Evolutionary conservation across 1,140 invertebrate genomes (phyloP), one percentile per base, ranked within the genome.

Genomic region (Hycleus phaleratus): DNA sequence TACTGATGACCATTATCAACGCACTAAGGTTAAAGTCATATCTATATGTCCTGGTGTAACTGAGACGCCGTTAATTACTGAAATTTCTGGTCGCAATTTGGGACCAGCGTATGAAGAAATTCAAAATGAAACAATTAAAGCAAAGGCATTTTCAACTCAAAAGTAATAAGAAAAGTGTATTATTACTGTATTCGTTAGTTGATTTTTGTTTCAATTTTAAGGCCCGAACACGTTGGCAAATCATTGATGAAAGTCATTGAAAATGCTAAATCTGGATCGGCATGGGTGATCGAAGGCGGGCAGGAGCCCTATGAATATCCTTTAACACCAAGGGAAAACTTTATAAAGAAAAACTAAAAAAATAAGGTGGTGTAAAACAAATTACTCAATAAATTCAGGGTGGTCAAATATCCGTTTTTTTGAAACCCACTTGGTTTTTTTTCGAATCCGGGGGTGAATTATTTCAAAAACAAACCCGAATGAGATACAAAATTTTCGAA

Each of bases 31-130:
- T 2, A 61, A 62, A 49, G 65, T 72, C 8, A 38, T 74, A 6
- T 61, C 63, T 0, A 54, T 74, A 5, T 74, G 72, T 62, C 73
- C 73, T 12, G 73, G 32, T 32, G 3, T 32, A 5, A 73, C 72
- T 10, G 51, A 60, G 3, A 69, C 68, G 10, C 62, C 68, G 0
- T 18, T 69, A 18, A 49, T 65, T 32, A 47, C 24, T 2, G 60
- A 58, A 7, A 46, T 62, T 18, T 8, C 46, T 3, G 42, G 50
- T 4, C 56, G 46, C 40, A 67, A 38, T 52, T 57, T 64, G 25
- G 60, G 60, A 40, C 32, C 40, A 2, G 18, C 8, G 8, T 64
- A 67, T 49, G 54, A 64, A 59, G 44, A 57, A 18, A 9, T 59
- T 10, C 18, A 38, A 4, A 24, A 49, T n/a, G 26, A 52, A 43